Conservation (phyloP, 2,888 invertebrate genomes). For the Meta bourneti region DNA sequence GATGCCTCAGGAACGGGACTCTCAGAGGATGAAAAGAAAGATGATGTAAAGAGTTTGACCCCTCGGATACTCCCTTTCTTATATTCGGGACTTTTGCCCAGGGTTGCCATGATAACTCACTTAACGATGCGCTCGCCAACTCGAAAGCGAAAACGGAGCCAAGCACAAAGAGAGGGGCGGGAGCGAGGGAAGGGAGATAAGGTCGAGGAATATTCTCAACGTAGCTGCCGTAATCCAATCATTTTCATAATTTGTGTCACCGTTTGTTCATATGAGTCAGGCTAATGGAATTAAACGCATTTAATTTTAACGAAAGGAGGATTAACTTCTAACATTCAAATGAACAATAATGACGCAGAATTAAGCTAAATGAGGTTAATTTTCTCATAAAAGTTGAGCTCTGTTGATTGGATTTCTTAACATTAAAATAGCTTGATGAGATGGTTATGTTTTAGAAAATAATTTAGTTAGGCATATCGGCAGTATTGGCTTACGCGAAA, state of each 20-base stretch:
- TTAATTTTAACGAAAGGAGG: not conserved
- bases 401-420: too few relatives aligned
- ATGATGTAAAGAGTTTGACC: slow-evolving; percentile 65
- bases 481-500: too few relatives aligned
- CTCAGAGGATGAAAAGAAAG: slow-evolving; percentile 52
- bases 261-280: not conserved
- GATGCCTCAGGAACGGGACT: slow-evolving; percentile 19
- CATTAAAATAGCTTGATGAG: too few relatives aligned
- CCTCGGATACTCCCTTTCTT: slow-evolving; percentile 62
- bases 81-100: slow-evolving; percentile 65
- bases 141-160: not conserved
- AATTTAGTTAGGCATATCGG: too few relatives aligned
- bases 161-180: not conserved
- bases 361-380: too few relatives aligned
- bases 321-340: not conserved
- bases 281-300: not conserved
- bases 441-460: too few relatives aligned
- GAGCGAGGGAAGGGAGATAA: not conserved
- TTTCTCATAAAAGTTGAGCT: too few relatives aligned
- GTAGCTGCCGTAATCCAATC: not conserved
- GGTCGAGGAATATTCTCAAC: not conserved
- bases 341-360: not conserved
- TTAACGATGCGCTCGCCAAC: slow-evolving; percentile 45
- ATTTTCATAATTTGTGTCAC: not conserved
- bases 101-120: slow-evolving; percentile 57